A percentile compares a stretch with the other conserved stretches of the same genome.
phyloP scores from a whole-genome alignment of 2,797 vertebrate species.

The Thripadectes ignobilis region DNA sequence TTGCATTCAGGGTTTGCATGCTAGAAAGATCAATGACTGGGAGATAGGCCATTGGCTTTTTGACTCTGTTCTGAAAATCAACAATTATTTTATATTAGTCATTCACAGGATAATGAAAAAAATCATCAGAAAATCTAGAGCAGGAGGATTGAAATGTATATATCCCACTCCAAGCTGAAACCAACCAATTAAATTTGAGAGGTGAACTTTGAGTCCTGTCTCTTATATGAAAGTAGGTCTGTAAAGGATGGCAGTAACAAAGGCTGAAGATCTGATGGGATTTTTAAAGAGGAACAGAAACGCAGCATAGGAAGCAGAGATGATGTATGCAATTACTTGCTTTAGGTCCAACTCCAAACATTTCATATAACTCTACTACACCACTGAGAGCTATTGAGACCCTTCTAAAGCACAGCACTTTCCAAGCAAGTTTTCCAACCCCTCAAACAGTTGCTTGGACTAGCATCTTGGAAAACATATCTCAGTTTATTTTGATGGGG shows the following conservation, averaged over 20 bases:
- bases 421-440: not conserved
- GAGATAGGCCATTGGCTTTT: not conserved
- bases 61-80: not conserved
- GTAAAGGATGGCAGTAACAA: not conserved
- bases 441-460: not conserved
- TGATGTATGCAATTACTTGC: not conserved
- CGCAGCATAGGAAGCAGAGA: not conserved
- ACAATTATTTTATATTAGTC: not conserved
- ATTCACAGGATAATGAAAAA: not conserved
- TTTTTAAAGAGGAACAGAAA: not conserved
- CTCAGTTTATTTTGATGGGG: constrained; percentile 45
- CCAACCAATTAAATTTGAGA: not conserved
- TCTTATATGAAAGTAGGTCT: not conserved
- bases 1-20: rapidly evolving
- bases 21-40: not conserved
- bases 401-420: constrained; percentile 1
- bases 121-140: not conserved
- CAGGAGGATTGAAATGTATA: not conserved
- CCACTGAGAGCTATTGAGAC: not conserved
- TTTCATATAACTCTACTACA: not conserved
- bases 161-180: not conserved
- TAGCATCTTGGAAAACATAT: constrained; percentile 43
- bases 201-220: not conserved
- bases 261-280: not conserved
- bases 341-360: not conserved